Evolutionary conservation across 2,113 vertebrate genomes (phyloP).

Genomic region (Lampris incognitus): DNA sequence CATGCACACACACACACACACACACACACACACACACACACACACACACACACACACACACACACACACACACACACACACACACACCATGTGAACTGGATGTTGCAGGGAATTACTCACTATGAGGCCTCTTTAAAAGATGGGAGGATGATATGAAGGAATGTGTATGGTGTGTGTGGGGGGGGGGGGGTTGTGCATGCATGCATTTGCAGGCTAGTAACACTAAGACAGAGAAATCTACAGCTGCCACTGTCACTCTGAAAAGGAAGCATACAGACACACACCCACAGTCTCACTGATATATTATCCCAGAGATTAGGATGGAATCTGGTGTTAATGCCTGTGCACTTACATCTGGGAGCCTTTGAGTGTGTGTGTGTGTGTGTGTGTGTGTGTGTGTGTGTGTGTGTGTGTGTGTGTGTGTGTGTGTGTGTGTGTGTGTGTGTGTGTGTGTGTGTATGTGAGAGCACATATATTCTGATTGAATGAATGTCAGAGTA

Average conservation of each 20-base stretch:
- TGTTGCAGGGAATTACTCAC: constrained; percentile 23
- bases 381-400: not conserved
- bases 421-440: not conserved
- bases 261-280: not conserved
- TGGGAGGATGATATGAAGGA: not conserved
- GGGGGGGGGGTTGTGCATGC: not conserved
- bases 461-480: not conserved
- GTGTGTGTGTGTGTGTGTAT: not conserved
- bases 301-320: not conserved
- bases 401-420: too few relatives aligned
- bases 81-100: constrained; percentile 20
- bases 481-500: too few relatives aligned
- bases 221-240: constrained; percentile 2
- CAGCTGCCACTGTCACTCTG: constrained; percentile 67
- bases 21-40: not conserved
- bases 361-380: not conserved
- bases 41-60: not conserved
- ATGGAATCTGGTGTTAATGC: not conserved
- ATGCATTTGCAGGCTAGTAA: constrained; percentile 8
- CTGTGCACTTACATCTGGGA: too few relatives aligned
- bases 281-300: constrained; percentile 7
- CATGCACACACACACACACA: not conserved
- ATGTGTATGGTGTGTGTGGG: not conserved
- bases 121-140: not conserved
- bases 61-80: not conserved